Evolutionary conservation across 2,888 invertebrate genomes (phyloP).

Genomic region (Dusona sp.): DNA sequence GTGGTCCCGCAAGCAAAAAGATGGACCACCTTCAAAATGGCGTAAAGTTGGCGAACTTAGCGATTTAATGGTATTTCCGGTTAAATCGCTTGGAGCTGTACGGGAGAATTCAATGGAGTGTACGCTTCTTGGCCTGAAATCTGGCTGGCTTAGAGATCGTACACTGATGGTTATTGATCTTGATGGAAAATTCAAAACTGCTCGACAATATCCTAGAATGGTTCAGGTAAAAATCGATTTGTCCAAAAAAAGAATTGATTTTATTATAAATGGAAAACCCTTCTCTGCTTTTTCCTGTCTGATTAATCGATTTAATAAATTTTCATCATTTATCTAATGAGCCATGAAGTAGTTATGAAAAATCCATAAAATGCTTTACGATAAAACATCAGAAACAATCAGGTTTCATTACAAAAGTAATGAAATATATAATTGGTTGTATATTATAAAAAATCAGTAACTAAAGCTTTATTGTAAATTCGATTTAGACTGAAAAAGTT

Average conservation of each 20-base stretch:
- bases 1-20: constrained; percentile 73
- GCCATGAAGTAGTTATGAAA: not conserved
- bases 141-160: constrained; percentile 87
- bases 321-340: not conserved
- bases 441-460: too few species aligned
- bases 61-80: constrained; percentile 86
- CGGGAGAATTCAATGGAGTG: constrained; percentile 86
- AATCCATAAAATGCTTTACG: not conserved
- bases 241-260: not conserved
- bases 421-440: not conserved
- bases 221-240: constrained; percentile 81
- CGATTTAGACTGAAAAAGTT: too few species aligned
- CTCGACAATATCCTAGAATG: constrained; percentile 86
- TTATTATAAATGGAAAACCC: too few species aligned
- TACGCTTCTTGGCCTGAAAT: constrained; percentile 86
- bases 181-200: constrained; percentile 87
- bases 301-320: not conserved
- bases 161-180: constrained; percentile 87
- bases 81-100: constrained; percentile 87
- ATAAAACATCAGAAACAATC: not conserved
- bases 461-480: too few species aligned
- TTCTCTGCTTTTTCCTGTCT: too few species aligned
- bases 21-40: constrained; percentile 86
- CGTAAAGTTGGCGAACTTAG: constrained; percentile 87
- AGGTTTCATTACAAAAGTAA: not conserved